phyloP scores from a whole-genome alignment of 2,888 invertebrate genomes.

The Lithophane semibrunnea region DNA sequence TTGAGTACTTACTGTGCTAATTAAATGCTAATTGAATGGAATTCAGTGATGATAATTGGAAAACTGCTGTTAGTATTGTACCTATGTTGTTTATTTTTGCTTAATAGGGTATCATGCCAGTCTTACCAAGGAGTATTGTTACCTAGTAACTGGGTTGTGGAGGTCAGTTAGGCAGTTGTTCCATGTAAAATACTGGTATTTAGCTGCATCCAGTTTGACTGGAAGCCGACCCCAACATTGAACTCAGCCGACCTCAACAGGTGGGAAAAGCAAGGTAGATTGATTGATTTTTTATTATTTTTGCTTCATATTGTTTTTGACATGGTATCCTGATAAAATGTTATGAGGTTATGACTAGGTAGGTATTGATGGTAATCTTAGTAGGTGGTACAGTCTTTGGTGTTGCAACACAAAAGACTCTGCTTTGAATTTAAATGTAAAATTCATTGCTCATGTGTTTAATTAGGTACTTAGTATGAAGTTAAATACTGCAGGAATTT shows the following conservation, averaged over 20 bases:
- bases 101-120: not conserved
- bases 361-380: not conserved
- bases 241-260: too few species aligned
- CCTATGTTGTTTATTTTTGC: not conserved
- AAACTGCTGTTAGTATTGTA: not conserved
- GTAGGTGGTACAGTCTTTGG: not conserved
- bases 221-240: too few species aligned
- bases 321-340: not conserved
- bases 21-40: slow-evolving; percentile 47
- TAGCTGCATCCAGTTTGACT: too few species aligned
- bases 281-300: too few species aligned
- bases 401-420: not conserved
- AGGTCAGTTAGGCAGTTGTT: too few species aligned
- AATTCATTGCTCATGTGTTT: too few species aligned
- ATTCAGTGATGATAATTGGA: slow-evolving; percentile 29
- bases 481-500: slow-evolving; percentile 10
- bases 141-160: too few species aligned
- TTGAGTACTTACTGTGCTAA: slow-evolving; percentile 35
- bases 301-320: too few species aligned
- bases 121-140: not conserved
- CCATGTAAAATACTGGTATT: too few species aligned
- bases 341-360: not conserved
- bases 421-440: too few species aligned
- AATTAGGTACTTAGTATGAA: not conserved
- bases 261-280: too few species aligned